Percentiles rank a stretch among this genome's conserved stretches.
Evolutionary conservation across 1,140 invertebrate species (phyloP).

Genomic region (Aphelenchoides besseyi): DNA sequence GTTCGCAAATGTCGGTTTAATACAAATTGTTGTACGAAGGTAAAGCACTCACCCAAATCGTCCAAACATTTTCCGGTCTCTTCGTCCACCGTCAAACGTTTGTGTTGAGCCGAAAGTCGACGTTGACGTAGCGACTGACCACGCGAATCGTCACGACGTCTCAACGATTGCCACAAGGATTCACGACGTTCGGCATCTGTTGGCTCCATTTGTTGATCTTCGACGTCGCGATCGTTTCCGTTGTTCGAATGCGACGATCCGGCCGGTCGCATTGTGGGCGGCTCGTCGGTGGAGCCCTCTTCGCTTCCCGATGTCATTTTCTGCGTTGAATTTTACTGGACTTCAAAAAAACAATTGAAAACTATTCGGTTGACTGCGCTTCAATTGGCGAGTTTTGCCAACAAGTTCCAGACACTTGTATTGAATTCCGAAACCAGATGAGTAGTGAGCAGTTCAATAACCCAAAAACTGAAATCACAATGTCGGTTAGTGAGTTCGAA

Average conservation of each 20-base stretch:
- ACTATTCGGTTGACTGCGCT: too few species aligned
- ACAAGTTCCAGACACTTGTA: too few species aligned
- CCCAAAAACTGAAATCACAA: too few species aligned
- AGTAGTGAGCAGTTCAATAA: too few species aligned
- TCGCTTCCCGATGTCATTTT: constrained; percentile 3
- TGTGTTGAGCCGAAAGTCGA: not conserved
- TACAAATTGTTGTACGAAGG: too few species aligned
- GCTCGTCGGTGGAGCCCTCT: constrained; percentile 7
- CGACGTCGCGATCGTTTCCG: not conserved
- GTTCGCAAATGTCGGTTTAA: too few species aligned
- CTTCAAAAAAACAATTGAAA: too few species aligned
- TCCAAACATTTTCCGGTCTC: constrained; percentile 5
- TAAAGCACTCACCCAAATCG: not conserved
- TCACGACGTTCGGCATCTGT: constrained; percentile 5
- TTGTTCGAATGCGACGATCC: not conserved
- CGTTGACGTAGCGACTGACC: constrained; percentile 6
- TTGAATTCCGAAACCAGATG: too few species aligned
- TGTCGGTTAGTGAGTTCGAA: too few species aligned
- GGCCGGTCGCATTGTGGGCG: not conserved
- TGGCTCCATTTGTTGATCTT: constrained; percentile 4
- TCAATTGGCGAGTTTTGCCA: too few species aligned
- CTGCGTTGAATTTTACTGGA: not conserved
- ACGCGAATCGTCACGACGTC: not conserved
- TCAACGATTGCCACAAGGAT: not conserved
- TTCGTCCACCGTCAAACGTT: not conserved